These are phyloP conservation scores for Artibeus lituratus DNA, from an alignment of 2,797 vertebrate genomes.

Conservation along the genomic window DNA sequence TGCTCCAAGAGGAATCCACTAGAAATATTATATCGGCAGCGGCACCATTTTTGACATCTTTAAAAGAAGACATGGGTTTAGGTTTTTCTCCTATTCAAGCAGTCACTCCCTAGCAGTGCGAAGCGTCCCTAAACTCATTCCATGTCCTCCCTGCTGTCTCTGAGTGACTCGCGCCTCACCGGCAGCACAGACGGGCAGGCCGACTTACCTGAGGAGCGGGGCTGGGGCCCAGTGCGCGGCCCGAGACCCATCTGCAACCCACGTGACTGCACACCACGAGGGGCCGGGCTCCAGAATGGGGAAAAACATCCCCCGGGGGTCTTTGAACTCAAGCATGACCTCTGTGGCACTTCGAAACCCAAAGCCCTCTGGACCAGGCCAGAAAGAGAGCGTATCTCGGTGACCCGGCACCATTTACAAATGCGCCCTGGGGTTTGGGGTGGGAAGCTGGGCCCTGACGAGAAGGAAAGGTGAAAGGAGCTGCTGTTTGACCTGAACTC, in stretches of 20 bases:
- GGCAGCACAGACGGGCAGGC: fast-evolving
- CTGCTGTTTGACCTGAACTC: neutral
- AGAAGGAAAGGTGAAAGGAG: too few relatives aligned
- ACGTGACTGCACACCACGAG: too few relatives aligned
- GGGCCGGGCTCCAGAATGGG: neutral
- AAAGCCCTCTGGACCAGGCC: neutral
- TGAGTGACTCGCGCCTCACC: neutral
- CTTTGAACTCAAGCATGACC: neutral
- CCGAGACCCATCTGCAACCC: neutral
- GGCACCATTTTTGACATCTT: constrained; percentile 88
- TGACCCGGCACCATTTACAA: neutral
- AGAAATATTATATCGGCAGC: constrained; percentile 95
- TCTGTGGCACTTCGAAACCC: neutral
- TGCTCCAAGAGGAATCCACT: constrained; percentile 93
- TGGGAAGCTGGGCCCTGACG: neutral
- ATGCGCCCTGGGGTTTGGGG: neutral
- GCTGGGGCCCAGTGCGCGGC: neutral
- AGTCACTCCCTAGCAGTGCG: constrained; percentile 27
- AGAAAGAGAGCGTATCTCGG: neutral
- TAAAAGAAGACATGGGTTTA: constrained; percentile 87
- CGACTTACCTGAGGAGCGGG: constrained; percentile 39
- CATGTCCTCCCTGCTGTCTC: neutral
- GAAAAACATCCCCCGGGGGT: neutral
- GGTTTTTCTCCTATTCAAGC: constrained; percentile 72
- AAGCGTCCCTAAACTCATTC: neutral